A percentile compares a stretch with the other conserved stretches of the same genome.
These are phyloP conservation scores for Calliphora vomitoria DNA, from an alignment of 2,888 invertebrate species.

Conservation along the genomic window DNA sequence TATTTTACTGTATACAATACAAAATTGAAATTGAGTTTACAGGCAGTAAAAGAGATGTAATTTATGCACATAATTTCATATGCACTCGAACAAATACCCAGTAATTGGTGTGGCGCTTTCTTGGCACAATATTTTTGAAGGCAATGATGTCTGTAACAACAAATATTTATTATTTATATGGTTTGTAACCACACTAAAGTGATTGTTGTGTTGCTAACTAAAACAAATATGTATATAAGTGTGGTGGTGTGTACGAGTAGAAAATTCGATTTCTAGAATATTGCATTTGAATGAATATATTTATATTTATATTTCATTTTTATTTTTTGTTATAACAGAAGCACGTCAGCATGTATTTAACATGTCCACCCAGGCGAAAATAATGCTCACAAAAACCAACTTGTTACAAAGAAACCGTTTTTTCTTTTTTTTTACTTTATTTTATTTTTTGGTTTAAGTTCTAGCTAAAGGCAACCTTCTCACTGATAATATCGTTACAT, in stretches of 20 bases:
- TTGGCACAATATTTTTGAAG: not conserved
- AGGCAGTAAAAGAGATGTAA: constrained; percentile 42
- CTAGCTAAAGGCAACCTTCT: constrained; percentile 57
- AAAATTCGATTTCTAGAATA: constrained; percentile 51
- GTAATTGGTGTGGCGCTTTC: constrained; percentile 63
- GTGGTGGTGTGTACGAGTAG: not conserved
- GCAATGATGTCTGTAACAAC: constrained; percentile 18
- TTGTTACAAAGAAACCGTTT: constrained; percentile 42
- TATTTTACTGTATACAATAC: constrained; percentile 3
- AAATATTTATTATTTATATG: constrained; percentile 25
- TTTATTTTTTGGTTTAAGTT: constrained; percentile 43
- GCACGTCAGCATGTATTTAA: constrained; percentile 66
- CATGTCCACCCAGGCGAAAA: constrained; percentile 68
- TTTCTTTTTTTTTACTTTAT: constrained; percentile 33
- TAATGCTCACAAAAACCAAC: constrained; percentile 40
- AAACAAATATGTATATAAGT: constrained; percentile 6
- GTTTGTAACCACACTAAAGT: constrained; percentile 19
- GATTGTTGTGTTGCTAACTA: constrained; percentile 15
- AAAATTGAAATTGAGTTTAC: constrained; percentile 35
- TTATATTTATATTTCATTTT: not conserved
- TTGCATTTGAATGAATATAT: constrained; percentile 38
- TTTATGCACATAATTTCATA: constrained; percentile 61
- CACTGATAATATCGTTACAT: constrained; percentile 51
- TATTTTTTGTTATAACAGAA: constrained; percentile 53
- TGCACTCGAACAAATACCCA: constrained; percentile 34